Conservation (phyloP, 2,113 vertebrate genomes). For the Agapornis roseicollis region DNA sequence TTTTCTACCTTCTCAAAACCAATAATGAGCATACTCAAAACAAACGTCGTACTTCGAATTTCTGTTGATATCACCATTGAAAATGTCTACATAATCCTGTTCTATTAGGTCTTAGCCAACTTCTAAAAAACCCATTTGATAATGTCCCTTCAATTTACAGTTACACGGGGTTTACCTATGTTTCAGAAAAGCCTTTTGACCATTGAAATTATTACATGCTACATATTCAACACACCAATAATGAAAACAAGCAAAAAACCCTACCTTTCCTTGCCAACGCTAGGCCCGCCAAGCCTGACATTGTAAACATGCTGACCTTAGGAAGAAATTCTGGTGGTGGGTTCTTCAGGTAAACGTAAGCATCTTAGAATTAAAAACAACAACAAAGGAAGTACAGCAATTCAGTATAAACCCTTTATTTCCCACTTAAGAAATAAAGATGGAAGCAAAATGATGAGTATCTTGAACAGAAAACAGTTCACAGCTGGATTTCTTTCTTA, state of each 20-base stretch:
- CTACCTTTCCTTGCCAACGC: conserved; percentile 85
- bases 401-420: not conserved
- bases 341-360: conserved; percentile 86
- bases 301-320: conserved; percentile 79
- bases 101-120: not conserved
- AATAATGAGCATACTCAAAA: not conserved
- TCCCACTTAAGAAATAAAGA: not conserved
- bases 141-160: not conserved
- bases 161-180: not conserved
- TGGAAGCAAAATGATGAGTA: not conserved
- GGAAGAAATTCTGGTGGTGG: conserved; percentile 87
- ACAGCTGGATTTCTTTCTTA: not conserved
- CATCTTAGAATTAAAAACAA: conserved; percentile 70
- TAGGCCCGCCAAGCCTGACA: conserved; percentile 85
- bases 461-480: not conserved
- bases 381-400: not conserved
- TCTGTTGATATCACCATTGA: not conserved
- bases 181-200: not conserved
- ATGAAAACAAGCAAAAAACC: not conserved
- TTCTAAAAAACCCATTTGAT: not conserved
- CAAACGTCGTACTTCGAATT: not conserved
- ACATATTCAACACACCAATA: not conserved
- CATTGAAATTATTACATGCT: not conserved
- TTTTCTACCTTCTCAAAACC: not conserved
- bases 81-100: not conserved